Evolutionary conservation across 2,888 invertebrate species (phyloP), one percentile per base, ranked within the genome.

Genomic region (Aelia acuminata): DNA sequence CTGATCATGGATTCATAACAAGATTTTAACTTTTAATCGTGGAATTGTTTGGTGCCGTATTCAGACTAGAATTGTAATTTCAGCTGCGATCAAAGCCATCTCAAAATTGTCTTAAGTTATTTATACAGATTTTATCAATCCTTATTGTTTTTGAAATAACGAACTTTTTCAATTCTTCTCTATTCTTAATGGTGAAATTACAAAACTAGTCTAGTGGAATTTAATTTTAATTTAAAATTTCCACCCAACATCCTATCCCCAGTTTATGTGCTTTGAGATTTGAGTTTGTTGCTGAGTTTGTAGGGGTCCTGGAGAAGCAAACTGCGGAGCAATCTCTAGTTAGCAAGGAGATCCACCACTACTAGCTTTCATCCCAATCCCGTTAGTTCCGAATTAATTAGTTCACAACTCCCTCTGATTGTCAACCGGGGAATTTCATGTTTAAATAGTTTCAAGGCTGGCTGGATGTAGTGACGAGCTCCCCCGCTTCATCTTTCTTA

Each of bases 361-460:
- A 43, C 43, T 63, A 39, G 87, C 43, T 35, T 39, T 53, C 39
- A 43, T 50, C n/a, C 35, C 20, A 43, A 31, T 53, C 87, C 20
- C 22, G 20, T 47, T 63, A 57, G 53, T 39, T 87, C 18, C 5
- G 53, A 85, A 50, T 49, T 53, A 85, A 50, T 50, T 63, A 53
- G 57, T 39, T 39, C 50, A 53, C 63, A 87, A 53, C 47, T 63
- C 15, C 20, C 5, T 57, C 39, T 35, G 20, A 80, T 80, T 80
- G 80, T 80, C 80, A 80, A 80, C 80, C 15, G 80, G 80, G 80
- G 80, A 80, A 80, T 80, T 80, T n/a, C 63, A 80, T 43, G 43
- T 80, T 80, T 80, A 43, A 80, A 80, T 80, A 80, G 80, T 80
- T 80, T n/a, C 80, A 43, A 3, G n/a, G 80, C 39, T 5, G 80